Conservation (phyloP, 92 coral and sea anemone genomes). For the Porites rus region DNA sequence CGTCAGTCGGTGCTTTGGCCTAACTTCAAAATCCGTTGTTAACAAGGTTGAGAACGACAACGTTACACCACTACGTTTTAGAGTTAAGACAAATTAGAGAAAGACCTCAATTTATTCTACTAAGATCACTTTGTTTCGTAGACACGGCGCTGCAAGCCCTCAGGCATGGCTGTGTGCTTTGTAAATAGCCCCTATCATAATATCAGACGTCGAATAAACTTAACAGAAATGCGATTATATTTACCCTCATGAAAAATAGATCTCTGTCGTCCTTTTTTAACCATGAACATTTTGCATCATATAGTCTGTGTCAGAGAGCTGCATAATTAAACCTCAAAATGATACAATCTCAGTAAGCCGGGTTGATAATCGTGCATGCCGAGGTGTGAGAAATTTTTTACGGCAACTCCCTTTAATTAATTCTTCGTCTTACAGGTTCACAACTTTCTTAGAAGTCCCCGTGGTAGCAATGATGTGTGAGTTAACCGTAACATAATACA, state of each 20-base stretch:
- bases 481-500: neutral
- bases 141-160: slow-evolving; percentile 23
- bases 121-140: neutral
- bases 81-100: neutral
- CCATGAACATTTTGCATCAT: neutral
- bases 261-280: neutral
- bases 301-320: neutral
- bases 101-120: neutral
- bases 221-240: slow-evolving; percentile 38
- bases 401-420: neutral
- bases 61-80: neutral
- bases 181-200: slow-evolving; percentile 30
- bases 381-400: neutral
- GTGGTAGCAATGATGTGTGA: neutral
- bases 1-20: too few relatives aligned
- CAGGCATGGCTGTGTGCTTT: slow-evolving; percentile 34
- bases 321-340: neutral
- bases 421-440: slow-evolving; percentile 1
- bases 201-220: slow-evolving; percentile 45
- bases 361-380: neutral
- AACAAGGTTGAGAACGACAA: neutral
- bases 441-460: slow-evolving; percentile 3
- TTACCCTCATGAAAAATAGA: slow-evolving; percentile 11
- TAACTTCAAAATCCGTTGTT: too few relatives aligned
- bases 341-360: neutral